Evolutionary conservation across 2,888 invertebrate species (phyloP).

Genomic region (Lymantria monacha): DNA sequence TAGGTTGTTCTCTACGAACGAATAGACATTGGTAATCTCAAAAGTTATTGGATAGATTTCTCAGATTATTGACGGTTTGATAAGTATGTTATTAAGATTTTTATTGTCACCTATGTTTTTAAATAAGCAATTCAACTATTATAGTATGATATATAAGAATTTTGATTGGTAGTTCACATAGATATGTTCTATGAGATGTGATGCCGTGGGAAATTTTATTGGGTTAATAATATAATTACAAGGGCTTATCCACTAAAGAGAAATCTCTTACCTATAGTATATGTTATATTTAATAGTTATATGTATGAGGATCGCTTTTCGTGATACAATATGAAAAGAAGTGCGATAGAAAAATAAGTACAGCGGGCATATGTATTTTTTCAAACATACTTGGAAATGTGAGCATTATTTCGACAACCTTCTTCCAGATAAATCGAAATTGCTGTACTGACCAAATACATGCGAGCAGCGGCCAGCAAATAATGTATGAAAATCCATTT

Average conservation of each 20-base stretch:
- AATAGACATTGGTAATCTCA: conserved; percentile 16
- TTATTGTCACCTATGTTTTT: conserved; percentile 23
- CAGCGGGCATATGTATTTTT: no score
- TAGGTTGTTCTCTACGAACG: conserved; percentile 7
- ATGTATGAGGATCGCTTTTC: no score
- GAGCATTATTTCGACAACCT: no score
- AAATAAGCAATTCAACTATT: conserved; percentile 24
- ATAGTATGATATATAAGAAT: conserved; percentile 14
- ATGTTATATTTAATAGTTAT: neutral
- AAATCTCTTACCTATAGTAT: neutral
- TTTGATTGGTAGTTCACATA: conserved; percentile 15
- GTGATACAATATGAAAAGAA: no score
- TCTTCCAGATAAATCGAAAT: no score
- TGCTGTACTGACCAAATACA: no score
- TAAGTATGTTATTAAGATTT: conserved; percentile 13
- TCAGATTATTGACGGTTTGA: conserved; percentile 12
- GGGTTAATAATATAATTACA: conserved; percentile 10
- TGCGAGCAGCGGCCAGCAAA: no score
- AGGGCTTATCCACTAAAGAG: conserved; percentile 9
- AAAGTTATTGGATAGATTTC: conserved; percentile 20
- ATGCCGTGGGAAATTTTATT: conserved; percentile 12
- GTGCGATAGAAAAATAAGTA: no score
- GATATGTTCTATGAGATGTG: conserved; percentile 5
- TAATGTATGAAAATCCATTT: no score
- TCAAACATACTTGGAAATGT: no score